Conservation (phyloP, 1,140 invertebrate species). For the Drosophila nigrodunni region DNA sequence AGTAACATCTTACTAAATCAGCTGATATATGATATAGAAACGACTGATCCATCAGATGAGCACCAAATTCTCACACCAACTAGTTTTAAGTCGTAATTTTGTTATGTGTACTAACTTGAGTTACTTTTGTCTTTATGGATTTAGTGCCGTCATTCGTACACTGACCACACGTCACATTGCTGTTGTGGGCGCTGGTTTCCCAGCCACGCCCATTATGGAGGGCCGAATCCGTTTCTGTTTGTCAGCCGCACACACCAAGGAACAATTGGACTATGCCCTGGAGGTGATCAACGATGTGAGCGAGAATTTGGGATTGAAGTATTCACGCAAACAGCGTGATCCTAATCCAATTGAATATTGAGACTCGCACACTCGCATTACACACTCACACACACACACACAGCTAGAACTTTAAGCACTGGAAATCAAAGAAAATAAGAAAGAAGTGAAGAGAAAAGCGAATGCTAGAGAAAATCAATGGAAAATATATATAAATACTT, state of each 20-base stretch:
- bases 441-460: not conserved
- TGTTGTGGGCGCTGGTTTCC: slow-evolving; percentile 98
- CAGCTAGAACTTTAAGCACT: slow-evolving; percentile 2
- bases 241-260: slow-evolving; percentile 97
- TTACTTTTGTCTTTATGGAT: slow-evolving; percentile 50
- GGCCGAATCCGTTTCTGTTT: slow-evolving; percentile 97
- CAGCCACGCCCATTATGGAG: slow-evolving; percentile 98
- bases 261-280: slow-evolving; percentile 96
- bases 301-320: slow-evolving; percentile 89
- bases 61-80: no score
- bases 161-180: slow-evolving; percentile 94
- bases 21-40: no score
- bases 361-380: slow-evolving; percentile 19
- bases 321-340: slow-evolving; percentile 88
- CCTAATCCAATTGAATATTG: slow-evolving; percentile 87
- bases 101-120: not conserved
- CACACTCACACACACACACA: slow-evolving; percentile 8
- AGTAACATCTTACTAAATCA: no score
- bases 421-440: not conserved
- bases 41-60: no score
- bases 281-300: slow-evolving; percentile 89
- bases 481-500: not conserved
- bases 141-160: slow-evolving; percentile 93
- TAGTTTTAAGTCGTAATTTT: not conserved
- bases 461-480: not conserved